Evolutionary conservation across 2,888 invertebrate genomes (phyloP).

Genomic region (Noctua janthina): DNA sequence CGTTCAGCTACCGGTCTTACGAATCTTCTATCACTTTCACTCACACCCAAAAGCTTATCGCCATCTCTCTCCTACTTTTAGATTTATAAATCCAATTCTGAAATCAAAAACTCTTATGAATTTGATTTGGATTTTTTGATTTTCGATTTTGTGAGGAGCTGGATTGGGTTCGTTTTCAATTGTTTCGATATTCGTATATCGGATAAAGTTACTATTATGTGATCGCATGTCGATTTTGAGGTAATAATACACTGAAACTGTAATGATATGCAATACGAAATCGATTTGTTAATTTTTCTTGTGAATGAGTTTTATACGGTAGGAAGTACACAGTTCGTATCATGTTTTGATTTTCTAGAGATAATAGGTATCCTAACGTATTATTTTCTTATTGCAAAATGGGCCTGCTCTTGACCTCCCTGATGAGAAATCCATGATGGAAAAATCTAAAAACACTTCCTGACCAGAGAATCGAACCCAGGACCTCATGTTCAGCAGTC

Average conservation of each 20-base stretch:
- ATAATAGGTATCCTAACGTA: too few relatives aligned
- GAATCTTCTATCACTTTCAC: slow-evolving; percentile 78
- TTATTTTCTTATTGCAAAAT: too few relatives aligned
- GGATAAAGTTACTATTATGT: slow-evolving; percentile 39
- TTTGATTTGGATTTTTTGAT: slow-evolving; percentile 44
- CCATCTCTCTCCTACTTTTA: slow-evolving; percentile 73
- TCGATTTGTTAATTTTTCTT: slow-evolving; percentile 33
- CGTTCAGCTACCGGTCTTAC: slow-evolving; percentile 87
- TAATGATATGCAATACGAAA: slow-evolving; percentile 49
- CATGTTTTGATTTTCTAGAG: too few relatives aligned
- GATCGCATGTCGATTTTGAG: slow-evolving; percentile 58
- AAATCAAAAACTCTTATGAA: slow-evolving; percentile 55
- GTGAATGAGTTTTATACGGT: slow-evolving; percentile 10
- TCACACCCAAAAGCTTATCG: slow-evolving; percentile 63
- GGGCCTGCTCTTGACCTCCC: too few relatives aligned
- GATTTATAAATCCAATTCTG: slow-evolving; percentile 74
- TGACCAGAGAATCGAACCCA: background rate
- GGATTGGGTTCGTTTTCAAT: slow-evolving; percentile 47
- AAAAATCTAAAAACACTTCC: background rate
- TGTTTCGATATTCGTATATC: slow-evolving; percentile 34
- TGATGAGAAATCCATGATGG: too few relatives aligned
- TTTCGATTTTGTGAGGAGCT: slow-evolving; percentile 45
- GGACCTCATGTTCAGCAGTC: background rate
- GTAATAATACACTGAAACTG: slow-evolving; percentile 59
- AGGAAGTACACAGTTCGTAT: too few relatives aligned